A percentile compares a stretch with the other conserved stretches of the same genome.
Evolutionary conservation across 37 sponge, comb jelly and placozoan genomes (phyloP).

Genomic region (Ianthella basta): DNA sequence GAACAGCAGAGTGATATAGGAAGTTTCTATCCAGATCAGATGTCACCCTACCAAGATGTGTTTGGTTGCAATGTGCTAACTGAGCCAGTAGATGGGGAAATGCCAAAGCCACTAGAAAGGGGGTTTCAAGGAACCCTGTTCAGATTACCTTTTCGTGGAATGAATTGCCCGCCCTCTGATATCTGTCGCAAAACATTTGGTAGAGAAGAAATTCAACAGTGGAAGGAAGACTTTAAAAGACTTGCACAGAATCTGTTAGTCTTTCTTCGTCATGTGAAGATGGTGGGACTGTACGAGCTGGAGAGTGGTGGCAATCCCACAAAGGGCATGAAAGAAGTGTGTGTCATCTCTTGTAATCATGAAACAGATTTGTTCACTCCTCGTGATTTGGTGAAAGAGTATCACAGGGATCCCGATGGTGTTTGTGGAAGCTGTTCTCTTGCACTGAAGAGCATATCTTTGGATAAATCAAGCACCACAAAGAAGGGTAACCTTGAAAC

Average conservation of each 20-base stretch:
- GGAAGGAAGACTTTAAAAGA: constrained; percentile 26
- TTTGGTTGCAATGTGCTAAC: constrained; percentile 70
- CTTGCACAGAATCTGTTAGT: constrained; percentile 50
- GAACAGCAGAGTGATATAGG: not conserved
- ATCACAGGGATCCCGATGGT: too few species aligned
- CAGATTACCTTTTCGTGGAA: constrained; percentile 68
- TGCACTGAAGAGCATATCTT: too few species aligned
- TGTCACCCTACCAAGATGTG: constrained; percentile 61
- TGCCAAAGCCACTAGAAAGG: not conserved
- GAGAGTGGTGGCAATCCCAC: not conserved
- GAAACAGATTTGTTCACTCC: too few species aligned
- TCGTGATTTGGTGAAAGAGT: too few species aligned
- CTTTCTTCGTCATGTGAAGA: constrained; percentile 56
- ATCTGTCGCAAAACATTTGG: constrained; percentile 36
- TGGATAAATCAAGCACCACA: too few species aligned
- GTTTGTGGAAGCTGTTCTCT: too few species aligned
- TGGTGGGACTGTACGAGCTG: constrained; percentile 51
- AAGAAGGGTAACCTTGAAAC: not conserved
- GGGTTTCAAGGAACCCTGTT: constrained; percentile 79
- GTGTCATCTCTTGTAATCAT: too few species aligned
- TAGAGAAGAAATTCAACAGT: not conserved
- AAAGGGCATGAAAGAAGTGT: too few species aligned
- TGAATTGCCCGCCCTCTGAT: constrained; percentile 17
- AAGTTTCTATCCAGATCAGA: constrained; percentile 64
- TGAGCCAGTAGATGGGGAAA: too few species aligned